phyloP scores from a whole-genome alignment of 2,113 vertebrate genomes.

The Verasper variegatus region DNA sequence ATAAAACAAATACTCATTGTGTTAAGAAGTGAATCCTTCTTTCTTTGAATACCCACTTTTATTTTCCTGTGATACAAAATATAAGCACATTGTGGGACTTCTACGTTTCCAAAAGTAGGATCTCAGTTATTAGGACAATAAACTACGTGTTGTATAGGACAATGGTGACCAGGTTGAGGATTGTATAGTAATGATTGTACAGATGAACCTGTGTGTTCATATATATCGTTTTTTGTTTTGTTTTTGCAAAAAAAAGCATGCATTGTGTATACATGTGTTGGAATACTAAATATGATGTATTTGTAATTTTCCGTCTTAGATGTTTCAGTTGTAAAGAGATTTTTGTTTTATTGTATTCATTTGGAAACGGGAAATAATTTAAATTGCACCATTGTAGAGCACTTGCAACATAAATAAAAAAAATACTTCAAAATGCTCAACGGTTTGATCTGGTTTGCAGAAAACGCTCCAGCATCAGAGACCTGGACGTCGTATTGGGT shows the following conservation, averaged over 20 bases:
- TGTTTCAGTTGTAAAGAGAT: conserved; percentile 61
- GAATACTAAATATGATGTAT: conserved; percentile 57
- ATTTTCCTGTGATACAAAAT: too few species aligned
- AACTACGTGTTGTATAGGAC: conserved; percentile 26
- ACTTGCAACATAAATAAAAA: conserved; percentile 84
- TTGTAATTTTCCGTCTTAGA: conserved; percentile 62
- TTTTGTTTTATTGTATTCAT: conserved; percentile 69
- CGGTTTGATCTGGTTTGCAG: conserved; percentile 16
- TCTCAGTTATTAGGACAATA: too few species aligned
- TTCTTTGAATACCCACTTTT: neutral
- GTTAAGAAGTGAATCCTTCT: neutral
- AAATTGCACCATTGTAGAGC: conserved; percentile 79
- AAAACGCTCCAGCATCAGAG: neutral
- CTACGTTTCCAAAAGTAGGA: too few species aligned
- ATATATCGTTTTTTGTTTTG: conserved; percentile 30
- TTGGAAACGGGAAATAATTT: conserved; percentile 74
- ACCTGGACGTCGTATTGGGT: neutral
- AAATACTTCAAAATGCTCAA: conserved; percentile 58
- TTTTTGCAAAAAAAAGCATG: conserved; percentile 47
- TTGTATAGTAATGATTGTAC: conserved; percentile 66
- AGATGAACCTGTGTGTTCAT: conserved; percentile 60
- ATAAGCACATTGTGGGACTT: too few species aligned
- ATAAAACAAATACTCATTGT: neutral
- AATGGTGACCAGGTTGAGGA: conserved; percentile 58
- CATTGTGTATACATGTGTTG: conserved; percentile 56